phyloP scores from a whole-genome alignment of 2,113 vertebrate genomes.

The Petrocephalus microphthalmus region DNA sequence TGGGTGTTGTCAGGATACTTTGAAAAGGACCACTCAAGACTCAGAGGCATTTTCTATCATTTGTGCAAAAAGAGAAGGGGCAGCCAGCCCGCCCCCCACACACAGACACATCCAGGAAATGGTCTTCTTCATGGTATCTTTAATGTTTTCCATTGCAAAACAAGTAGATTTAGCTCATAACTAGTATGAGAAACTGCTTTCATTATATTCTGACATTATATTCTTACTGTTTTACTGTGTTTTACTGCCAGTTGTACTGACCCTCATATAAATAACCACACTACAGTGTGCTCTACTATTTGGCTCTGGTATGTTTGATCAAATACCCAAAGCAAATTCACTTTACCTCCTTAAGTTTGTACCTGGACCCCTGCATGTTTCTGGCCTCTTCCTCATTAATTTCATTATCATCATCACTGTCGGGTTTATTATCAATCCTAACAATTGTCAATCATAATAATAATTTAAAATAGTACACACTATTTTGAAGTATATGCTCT shows the following conservation, averaged over 20 bases:
- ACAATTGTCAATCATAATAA: no score
- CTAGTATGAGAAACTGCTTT: neutral
- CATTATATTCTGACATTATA: neutral
- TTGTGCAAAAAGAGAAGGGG: no score
- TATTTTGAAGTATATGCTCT: neutral
- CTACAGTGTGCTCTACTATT: neutral
- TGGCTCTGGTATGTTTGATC: neutral
- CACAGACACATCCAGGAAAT: no score
- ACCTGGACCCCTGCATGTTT: neutral
- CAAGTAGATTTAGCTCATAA: no score
- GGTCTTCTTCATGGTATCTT: no score
- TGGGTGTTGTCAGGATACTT: no score
- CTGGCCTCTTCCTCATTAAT: neutral
- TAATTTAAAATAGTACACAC: no score
- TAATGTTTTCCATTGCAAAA: no score
- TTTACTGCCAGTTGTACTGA: neutral
- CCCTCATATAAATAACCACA: neutral
- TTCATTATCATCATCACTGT: neutral
- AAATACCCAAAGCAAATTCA: neutral
- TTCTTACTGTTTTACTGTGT: no score
- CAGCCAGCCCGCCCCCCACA: no score
- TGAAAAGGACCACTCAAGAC: no score
- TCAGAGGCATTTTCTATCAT: no score
- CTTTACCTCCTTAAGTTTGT: neutral
- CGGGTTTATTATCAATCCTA: neutral